Percentiles rank a stretch among this genome's conserved stretches.
Evolutionary conservation across 2,797 vertebrate genomes (phyloP).

Genomic region (Pempheris klunzingeri): DNA sequence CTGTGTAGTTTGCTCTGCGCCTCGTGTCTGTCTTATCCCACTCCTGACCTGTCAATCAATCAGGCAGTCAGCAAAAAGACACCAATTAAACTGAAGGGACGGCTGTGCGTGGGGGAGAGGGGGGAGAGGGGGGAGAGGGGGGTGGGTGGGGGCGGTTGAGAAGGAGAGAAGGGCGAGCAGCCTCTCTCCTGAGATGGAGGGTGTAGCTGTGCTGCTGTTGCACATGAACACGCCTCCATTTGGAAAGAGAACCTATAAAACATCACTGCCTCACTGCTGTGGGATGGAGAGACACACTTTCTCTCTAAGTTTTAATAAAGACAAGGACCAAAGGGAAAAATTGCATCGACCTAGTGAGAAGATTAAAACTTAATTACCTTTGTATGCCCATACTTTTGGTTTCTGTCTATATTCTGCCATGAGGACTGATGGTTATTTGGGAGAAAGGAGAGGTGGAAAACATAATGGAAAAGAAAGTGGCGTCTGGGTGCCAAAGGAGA

Average conservation of each 20-base stretch:
- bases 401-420: conserved; percentile 12
- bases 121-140: too few species aligned
- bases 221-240: conserved; percentile 38
- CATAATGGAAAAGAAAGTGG: neutral
- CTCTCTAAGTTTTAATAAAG: conserved; percentile 27
- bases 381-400: neutral
- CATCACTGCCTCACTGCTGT: conserved; percentile 7
- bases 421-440: neutral
- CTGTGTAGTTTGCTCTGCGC: conserved; percentile 57
- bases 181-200: conserved; percentile 23
- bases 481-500: neutral
- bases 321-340: conserved; percentile 12
- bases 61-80: conserved; percentile 59
- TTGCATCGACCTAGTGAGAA: conserved; percentile 10
- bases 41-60: conserved; percentile 75
- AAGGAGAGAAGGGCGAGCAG: neutral
- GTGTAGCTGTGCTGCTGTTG: conserved; percentile 23
- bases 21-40: conserved; percentile 53
- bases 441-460: conserved; percentile 5
- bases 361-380: conserved; percentile 34
- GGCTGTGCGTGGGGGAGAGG: neutral
- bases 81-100: conserved; percentile 68
- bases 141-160: neutral
- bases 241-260: conserved; percentile 31
- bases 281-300: conserved; percentile 18